phyloP scores from a whole-genome alignment of 2,797 vertebrate species.

The Pelodytes ibericus region DNA sequence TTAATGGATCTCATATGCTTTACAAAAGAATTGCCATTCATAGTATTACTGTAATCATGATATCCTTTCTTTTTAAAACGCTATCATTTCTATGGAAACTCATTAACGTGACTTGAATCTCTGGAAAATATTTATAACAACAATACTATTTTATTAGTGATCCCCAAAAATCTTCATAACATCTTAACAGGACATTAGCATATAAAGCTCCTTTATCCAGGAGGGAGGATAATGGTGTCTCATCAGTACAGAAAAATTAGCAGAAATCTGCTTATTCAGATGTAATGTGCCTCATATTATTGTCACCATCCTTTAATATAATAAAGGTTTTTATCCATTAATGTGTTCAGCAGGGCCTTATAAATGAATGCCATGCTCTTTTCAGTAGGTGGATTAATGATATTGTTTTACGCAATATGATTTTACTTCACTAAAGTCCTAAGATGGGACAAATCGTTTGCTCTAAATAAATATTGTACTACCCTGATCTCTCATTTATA shows the following conservation, averaged over 20 bases:
- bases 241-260: slow-evolving; percentile 19
- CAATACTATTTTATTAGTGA: background rate
- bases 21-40: too few relatives aligned
- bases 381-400: slow-evolving; percentile 42
- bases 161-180: slow-evolving; percentile 7
- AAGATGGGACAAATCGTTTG: background rate
- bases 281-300: slow-evolving; percentile 36
- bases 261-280: slow-evolving; percentile 41
- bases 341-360: slow-evolving; percentile 23
- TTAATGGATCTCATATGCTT: too few relatives aligned
- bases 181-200: slow-evolving; percentile 22
- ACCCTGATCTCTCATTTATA: too few relatives aligned
- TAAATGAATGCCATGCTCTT: slow-evolving; percentile 47
- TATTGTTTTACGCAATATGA: too few relatives aligned
- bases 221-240: slow-evolving; percentile 23
- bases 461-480: too few relatives aligned
- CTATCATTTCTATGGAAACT: too few relatives aligned
- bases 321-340: slow-evolving; percentile 47
- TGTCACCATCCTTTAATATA: slow-evolving; percentile 41
- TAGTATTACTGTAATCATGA: too few relatives aligned
- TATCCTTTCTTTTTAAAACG: too few relatives aligned
- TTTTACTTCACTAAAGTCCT: background rate
- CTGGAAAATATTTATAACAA: background rate
- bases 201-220: slow-evolving; percentile 33
- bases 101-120: too few relatives aligned